Conservation (phyloP, 2,113 vertebrate genomes). For the Ammodytes marinus region DNA sequence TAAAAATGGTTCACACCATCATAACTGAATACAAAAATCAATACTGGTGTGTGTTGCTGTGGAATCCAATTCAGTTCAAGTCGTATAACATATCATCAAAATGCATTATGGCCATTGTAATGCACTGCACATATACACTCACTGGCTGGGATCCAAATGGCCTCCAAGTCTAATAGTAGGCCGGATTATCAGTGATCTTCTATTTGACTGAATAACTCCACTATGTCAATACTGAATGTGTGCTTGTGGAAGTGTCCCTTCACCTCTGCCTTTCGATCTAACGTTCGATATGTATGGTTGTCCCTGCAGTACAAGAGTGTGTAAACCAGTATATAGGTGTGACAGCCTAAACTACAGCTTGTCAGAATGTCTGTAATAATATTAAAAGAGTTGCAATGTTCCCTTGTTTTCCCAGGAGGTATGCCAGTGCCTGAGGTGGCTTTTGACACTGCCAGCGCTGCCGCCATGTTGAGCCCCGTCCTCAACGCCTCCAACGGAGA, state of each 20-base stretch:
- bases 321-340: constrained; percentile 30
- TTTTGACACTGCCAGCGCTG: constrained; percentile 90
- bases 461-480: constrained; percentile 94
- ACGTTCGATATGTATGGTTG: neutral
- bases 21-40: neutral
- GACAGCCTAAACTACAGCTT: constrained; percentile 32
- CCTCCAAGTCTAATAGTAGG: neutral
- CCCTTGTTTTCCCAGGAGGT: constrained; percentile 85
- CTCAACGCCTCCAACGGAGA: constrained; percentile 95
- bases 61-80: neutral
- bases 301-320: neutral
- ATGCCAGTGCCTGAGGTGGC: constrained; percentile 98
- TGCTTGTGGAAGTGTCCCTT: neutral
- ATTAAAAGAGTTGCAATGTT: constrained; percentile 51
- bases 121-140: neutral
- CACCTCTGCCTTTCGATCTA: neutral
- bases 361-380: constrained; percentile 32
- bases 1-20: neutral
- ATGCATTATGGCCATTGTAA: neutral
- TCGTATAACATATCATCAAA: neutral
- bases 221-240: neutral
- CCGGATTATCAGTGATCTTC: neutral
- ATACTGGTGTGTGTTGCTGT: neutral
- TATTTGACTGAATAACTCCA: neutral
- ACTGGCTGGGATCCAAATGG: neutral